Base-by-base conservation (phyloP, 2,797 vertebrate genomes). In the Amblyraja radiata region DNA sequence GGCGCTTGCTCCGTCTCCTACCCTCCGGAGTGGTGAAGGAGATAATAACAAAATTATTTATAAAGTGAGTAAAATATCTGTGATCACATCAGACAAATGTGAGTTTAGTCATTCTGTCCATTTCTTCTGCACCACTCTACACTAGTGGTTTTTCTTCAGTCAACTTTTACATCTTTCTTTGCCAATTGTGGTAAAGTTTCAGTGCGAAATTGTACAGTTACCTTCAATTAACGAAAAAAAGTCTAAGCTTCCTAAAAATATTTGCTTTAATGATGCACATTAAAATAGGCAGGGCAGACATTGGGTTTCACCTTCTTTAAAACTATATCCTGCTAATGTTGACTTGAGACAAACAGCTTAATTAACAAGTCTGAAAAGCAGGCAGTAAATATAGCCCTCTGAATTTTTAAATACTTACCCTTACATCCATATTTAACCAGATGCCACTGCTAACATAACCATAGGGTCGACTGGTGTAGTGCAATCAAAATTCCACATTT, bases 41-140 rank as follows among this genome's bases (percentile, higher is more conserved):
- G 68, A 54, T 46, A 73, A 73, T 91, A 91, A 91, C 21, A 46
- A 36, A 91, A 73, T 54, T 91, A 13, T 74, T 14, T 83, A 91
- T 39, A 91, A 28, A 25, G 21, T 46, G 32, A 91, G 46, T 39
- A 46, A 21, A 46, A 65, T 28, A 28, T 54, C 32, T 46, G 10
- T 91, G 88, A 73, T 91, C 14, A 18, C 25, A 18, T 36, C 61
- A 1, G 13, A 88, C 32, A 28, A 88, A n/a, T 71, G 65, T 2
- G 16, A 71, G 54, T 16, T 90, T 90, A 36, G 74, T 73, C 9
- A 32, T 68, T 86, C 28, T 16, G 5, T 46, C n/a, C 68, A 91
- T 23, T 91, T 91, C 18, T 32, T 68, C 81, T 86, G 58, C 28
- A 63, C 6, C 58, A 32, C 28, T 63, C 11, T 63, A n/a, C 54